phyloP scores from a whole-genome alignment of 2,888 invertebrate species.

The Oxycera nigricornis region DNA sequence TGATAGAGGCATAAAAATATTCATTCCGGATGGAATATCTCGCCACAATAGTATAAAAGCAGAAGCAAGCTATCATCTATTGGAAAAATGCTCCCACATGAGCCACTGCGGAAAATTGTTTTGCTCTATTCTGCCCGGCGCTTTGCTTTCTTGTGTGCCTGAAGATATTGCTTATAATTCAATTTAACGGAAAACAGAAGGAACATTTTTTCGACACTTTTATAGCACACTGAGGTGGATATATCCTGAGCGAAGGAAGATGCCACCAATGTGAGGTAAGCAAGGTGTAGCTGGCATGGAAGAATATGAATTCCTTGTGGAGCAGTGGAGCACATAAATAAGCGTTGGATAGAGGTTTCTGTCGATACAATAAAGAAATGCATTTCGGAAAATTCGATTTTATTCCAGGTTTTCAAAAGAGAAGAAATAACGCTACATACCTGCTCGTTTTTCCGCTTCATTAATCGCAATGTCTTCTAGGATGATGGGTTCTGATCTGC shows the following conservation, averaged over 20 bases:
- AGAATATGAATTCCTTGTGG: slow-evolving; percentile 41
- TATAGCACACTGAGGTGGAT: background rate
- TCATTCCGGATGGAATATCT: slow-evolving; percentile 27
- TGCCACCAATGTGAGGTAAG: background rate
- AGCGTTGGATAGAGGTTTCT: slow-evolving; percentile 20
- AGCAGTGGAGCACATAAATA: slow-evolving; percentile 35
- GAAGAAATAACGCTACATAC: slow-evolving; percentile 62
- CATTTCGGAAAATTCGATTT: slow-evolving; percentile 23
- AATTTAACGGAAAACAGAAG: slow-evolving; percentile 40
- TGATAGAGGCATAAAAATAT: slow-evolving; percentile 31
- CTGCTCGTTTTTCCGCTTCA: slow-evolving; percentile 85
- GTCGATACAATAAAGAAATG: slow-evolving; percentile 26
- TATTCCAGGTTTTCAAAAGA: background rate
- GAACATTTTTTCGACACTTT: slow-evolving; percentile 31
- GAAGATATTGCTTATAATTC: slow-evolving; percentile 42
- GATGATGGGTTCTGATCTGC: slow-evolving; percentile 80
- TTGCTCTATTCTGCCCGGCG: slow-evolving; percentile 37
- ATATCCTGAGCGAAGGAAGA: background rate
- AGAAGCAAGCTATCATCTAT: slow-evolving; percentile 18
- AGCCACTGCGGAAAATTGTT: slow-evolving; percentile 48
- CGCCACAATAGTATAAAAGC: slow-evolving; percentile 26
- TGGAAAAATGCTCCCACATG: slow-evolving; percentile 47
- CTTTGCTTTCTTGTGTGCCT: background rate
- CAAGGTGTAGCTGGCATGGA: background rate
- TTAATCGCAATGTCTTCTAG: slow-evolving; percentile 87